A percentile compares a stretch with the other conserved stretches of the same genome.
These are phyloP conservation scores for Drosophila nigromelanica DNA, from an alignment of 1,140 invertebrate genomes.

Conservation along the genomic window DNA sequence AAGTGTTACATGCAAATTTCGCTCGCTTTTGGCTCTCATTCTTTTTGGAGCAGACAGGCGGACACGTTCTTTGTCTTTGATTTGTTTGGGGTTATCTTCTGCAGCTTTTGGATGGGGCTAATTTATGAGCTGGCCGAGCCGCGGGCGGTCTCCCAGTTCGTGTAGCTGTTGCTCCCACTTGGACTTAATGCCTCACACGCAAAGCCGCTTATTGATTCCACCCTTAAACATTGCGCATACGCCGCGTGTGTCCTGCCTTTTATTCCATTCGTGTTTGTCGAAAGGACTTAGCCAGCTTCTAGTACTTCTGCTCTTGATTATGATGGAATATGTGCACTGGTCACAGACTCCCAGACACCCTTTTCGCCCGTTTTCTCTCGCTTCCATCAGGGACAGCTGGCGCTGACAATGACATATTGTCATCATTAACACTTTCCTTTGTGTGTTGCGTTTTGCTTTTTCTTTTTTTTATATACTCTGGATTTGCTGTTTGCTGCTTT, in stretches of 20 bases:
- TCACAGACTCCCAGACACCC: conserved; percentile 6
- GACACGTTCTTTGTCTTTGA: conserved; percentile 58
- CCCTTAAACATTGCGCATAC: conserved; percentile 58
- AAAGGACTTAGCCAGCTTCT: conserved; percentile 13
- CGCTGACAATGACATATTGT: conserved; percentile 76
- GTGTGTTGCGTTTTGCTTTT: conserved; percentile 9
- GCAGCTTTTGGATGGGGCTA: conserved; percentile 16
- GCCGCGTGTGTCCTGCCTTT: conserved; percentile 26
- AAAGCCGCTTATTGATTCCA: conserved; percentile 66
- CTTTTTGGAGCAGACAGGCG: conserved; percentile 27
- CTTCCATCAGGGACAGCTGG: conserved; percentile 26
- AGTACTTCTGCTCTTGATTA: conserved; percentile 47
- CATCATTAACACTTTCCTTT: conserved; percentile 69
- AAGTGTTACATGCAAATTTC: conserved; percentile 80
- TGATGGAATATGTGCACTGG: conserved; percentile 55
- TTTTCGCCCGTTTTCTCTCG: neutral
- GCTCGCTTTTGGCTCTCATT: conserved; percentile 24
- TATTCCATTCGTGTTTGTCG: conserved; percentile 18
- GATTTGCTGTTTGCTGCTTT: neutral
- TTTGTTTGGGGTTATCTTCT: conserved; percentile 59
- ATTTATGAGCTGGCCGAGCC: conserved; percentile 67
- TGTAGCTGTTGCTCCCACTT: conserved; percentile 14
- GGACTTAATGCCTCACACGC: conserved; percentile 41
- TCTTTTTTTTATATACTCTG: conserved; percentile 6
- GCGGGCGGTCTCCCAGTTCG: conserved; percentile 48